Evolutionary conservation across 2,888 invertebrate genomes (phyloP), one percentile per base, ranked within the genome.

Genomic region (Tenthredo scrophulariae): DNA sequence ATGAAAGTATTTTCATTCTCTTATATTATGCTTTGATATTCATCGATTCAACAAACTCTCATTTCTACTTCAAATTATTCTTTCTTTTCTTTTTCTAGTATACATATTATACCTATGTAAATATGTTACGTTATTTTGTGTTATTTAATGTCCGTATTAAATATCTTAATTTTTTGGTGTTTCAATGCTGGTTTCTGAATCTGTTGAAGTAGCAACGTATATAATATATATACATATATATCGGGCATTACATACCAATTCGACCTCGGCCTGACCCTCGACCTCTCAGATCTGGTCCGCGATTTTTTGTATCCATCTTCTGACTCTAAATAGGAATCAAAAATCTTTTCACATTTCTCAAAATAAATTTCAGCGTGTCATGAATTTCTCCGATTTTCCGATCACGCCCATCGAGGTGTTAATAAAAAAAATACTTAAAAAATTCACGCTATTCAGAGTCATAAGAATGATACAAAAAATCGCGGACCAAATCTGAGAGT

Each of bases 101-200:
- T 40, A n/a, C 9, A 7, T 40, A 72, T 18, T 40, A 72, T 18
- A n/a, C n/a, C n/a, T n/a, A 40, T 10, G 1, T 26, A 9, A 75
- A 26, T 22, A 40, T 46, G 4, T 40, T 18, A n/a, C 43, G 22
- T 46, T 46, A 75, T 10, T 15, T 75, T 29, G 26, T 75, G n/a
- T 50, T 43, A 22, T 18, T 22, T 29, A 70, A 75, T 26, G n/a
- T 62, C 62, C 26, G 62, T 62, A 62, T 26, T 33, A 29, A 33
- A 54, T 13, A 33, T 77, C 18, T 10, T 33, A 2, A 77, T 33
- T 33, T 43, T 33, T 33, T 77, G 29, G 33, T 33, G 50, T 77
- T 29, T 54, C 77, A 33, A 77, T 77, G 50, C 50, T 77, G 50
- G 77, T 26, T 77, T 77, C 50, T 77, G 77, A 75, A 54, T 54